A percentile compares a stretch with the other conserved stretches of the same genome.
Evolutionary conservation across 2,797 vertebrate genomes (phyloP).

Genomic region (Babyrousa celebensis): DNA sequence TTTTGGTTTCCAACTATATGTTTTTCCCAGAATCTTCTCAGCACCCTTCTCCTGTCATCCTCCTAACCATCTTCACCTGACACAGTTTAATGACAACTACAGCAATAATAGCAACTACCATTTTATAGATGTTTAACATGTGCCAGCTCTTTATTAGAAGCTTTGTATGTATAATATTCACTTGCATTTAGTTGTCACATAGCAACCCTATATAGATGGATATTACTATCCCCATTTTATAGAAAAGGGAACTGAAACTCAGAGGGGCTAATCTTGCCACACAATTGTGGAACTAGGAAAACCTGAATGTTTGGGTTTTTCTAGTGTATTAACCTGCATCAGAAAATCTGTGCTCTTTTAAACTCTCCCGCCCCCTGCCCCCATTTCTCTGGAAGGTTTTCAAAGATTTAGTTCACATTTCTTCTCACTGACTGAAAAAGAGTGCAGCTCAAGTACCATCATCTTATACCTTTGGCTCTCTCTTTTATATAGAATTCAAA

Average conservation of each 20-base stretch:
- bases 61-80: not conserved
- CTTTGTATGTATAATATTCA: not conserved
- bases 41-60: not conserved
- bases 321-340: not conserved
- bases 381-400: not conserved
- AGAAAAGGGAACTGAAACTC: not conserved
- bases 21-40: not conserved
- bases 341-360: not conserved
- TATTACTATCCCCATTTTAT: not conserved
- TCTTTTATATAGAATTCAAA: conserved; percentile 40
- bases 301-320: conserved; percentile 14
- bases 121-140: not conserved
- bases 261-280: not conserved
- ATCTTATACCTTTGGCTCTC: conserved; percentile 19
- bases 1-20: conserved; percentile 7
- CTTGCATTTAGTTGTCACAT: not conserved
- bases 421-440: conserved; percentile 42
- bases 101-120: not conserved
- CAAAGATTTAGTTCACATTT: conserved; percentile 23
- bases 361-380: not conserved
- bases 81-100: not conserved
- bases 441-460: conserved; percentile 17
- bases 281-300: not conserved
- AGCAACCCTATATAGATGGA: not conserved
- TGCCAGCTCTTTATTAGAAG: not conserved